Base-by-base conservation (phyloP, 2,888 invertebrate genomes). In the Parnassius mnemosyne region DNA sequence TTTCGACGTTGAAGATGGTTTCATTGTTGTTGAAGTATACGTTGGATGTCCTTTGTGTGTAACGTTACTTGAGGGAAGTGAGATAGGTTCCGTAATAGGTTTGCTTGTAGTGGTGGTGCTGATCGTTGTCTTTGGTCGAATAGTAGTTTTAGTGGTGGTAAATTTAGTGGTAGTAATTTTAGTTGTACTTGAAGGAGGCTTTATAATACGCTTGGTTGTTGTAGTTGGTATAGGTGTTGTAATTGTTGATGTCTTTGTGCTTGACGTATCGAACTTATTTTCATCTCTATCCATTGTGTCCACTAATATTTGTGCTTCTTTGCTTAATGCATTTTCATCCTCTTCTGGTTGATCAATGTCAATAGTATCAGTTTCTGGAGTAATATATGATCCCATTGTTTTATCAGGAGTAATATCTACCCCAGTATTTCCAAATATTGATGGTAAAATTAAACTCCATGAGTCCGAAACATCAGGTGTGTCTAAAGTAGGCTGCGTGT, bases 381-480 rank as follows among this genome's bases (percentile, higher is more conserved):
- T 83, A 50, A 84, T 81, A 61, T 87, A 84, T 44, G 81, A 73
- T 25, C 73, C 83, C 41, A 88, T 81, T 41, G 78, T 70, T 76
- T 92, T 93, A 69, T 93, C 92, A 0, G 93, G 91, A 25, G 92
- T 89, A 53, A 94, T 92, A 68, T 94, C 93, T 16, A 92, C 92
- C 9, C 94, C 94, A 9, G 93, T 94, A 60, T 95, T 95, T 0
- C 96, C 95, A 73, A 96, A 95, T 63, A 96, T 94, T 0, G 96
- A 95, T 1, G 96, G 96, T 54, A 97, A 87, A 66, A 97, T 96
- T 77, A 95, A 93, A 67, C 95, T 96, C 97, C 97, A 97, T 0
- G 95, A 94, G 56, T 95, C 94, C 0, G 94, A 94, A 0, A 95
- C 95, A 76, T 95, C 95, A 1, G 95, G 95, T 0, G 95, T 95